Evolutionary conservation across 2,888 invertebrate genomes (phyloP), one percentile per base, ranked within the genome.

Genomic region (Pyrrhosoma nymphula): DNA sequence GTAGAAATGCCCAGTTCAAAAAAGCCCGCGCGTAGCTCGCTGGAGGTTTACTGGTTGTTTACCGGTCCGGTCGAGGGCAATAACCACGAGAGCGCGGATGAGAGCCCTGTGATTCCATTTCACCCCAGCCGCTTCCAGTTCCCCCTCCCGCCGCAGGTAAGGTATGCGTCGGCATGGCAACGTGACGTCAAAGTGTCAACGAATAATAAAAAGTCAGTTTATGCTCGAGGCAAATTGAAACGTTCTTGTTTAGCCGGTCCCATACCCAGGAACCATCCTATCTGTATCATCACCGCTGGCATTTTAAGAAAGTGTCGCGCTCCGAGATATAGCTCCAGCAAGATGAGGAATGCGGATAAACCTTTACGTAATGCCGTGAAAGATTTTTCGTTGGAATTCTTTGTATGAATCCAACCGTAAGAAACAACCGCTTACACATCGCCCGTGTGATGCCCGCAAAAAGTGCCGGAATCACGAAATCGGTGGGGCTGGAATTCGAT

Each of bases 121-220:
- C 82, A 82, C 82, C 82, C 82, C n/a, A 35, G 35, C 82, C 35
- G 69, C 35, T 93, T 93, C 93, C 93, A 89, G 89, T 55, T 93
- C 69, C 93, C 47, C 39, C 93, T 91, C n/a, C 30, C 23, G 90
- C 60, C 90, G 89, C 89, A 26, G n/a, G 47, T 26, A 89, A 56
- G n/a, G 75, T 69, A 89, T 55, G 47, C 55, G 93, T 93, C 63
- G 93, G 63, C 93, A 93, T 93, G 93, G 93, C 47, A 93, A 93
- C 93, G 93, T 93, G 93, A 93, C 93, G 93, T 93, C 93, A 93
- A 93, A 69, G 93, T 93, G 63, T 93, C 69, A 69, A 93, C 69
- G 93, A 93, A 63, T 69, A 47, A 69, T 93, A 93, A 69, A 93
- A 93, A 93, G 69, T 47, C n/a, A 35, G 23, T 26, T 47, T 63